Evolutionary conservation across 2,888 invertebrate genomes (phyloP), one percentile per base, ranked within the genome.

Genomic region (Phasia obesa): DNA sequence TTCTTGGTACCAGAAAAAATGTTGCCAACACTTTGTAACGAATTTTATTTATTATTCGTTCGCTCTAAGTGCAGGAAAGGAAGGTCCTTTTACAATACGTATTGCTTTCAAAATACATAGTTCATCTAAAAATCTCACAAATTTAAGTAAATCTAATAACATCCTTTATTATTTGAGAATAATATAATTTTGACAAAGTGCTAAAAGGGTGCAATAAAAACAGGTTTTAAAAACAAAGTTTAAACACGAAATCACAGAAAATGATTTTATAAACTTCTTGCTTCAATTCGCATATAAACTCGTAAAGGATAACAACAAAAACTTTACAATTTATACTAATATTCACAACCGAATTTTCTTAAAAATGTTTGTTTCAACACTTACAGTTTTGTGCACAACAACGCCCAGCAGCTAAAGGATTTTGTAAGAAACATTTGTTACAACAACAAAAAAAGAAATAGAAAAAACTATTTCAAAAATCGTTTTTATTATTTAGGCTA

Each of bases 291-390:
- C 25, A 23, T n/a, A 13, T 49, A 38, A 19, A 49, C 0, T 21
- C 6, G 15, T 23, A 1, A 21, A 31, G 42, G 64, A 64, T n/a
- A n/a, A n/a, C n/a, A n/a, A n/a, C n/a, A 47, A 53, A 6, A 31
- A 21, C 6, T 23, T 2, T 17, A 31, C 38, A 42, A 67, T 31
- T 59, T 17, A 23, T 59, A 79, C 65, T 65, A 15, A 65, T 19
- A 51, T 47, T 25, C 47, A 65, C 38, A 70, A 70, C 59, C 62
- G 75, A 67, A 62, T 71, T 75, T 70, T 31, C 13, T 23, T 27
- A n/a, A 51, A 77, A 67, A 64, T 51, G 49, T 70, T 78, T 70
- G 55, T 64, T 73, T 42, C 77, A 57, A 78, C 74, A 78, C 74
- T 69, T 59, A 23, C 25, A 73, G 11, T 53, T 51, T 57, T 60